A percentile compares a stretch with the other conserved stretches of the same genome.
These are phyloP conservation scores for Scaptomyza caliginosa DNA, from an alignment of 2,888 invertebrate species.

Conservation along the genomic window DNA sequence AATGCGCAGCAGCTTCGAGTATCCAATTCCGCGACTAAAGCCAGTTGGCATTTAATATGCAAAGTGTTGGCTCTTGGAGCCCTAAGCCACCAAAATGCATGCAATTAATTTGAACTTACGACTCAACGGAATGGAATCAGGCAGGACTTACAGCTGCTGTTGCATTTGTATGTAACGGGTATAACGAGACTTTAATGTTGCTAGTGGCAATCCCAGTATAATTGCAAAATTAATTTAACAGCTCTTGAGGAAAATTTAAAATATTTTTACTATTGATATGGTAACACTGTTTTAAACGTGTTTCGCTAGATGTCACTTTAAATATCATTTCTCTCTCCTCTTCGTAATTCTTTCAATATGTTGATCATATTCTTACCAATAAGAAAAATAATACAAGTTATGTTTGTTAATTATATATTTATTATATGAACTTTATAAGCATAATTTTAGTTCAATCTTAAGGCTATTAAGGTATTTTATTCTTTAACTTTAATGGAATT, in stretches of 20 bases:
- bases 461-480: neutral
- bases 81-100: constrained; percentile 58
- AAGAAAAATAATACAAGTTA: neutral
- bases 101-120: constrained; percentile 67
- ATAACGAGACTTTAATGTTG: constrained; percentile 37
- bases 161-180: constrained; percentile 7
- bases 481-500: neutral
- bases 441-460: neutral
- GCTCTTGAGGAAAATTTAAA: neutral
- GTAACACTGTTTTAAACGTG: neutral
- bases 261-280: neutral
- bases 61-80: constrained; percentile 44
- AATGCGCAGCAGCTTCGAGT: constrained; percentile 1
- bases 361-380: neutral
- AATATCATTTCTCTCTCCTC: no score
- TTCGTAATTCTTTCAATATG: no score
- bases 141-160: constrained; percentile 12
- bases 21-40: constrained; percentile 9
- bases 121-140: constrained; percentile 21
- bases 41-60: constrained; percentile 56
- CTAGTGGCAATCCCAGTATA: neutral
- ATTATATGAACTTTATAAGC: neutral
- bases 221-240: constrained; percentile 1
- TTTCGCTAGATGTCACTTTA: neutral
- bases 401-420: neutral